Conservation (phyloP, 1,140 invertebrate species). For the Drosophila tani region DNA sequence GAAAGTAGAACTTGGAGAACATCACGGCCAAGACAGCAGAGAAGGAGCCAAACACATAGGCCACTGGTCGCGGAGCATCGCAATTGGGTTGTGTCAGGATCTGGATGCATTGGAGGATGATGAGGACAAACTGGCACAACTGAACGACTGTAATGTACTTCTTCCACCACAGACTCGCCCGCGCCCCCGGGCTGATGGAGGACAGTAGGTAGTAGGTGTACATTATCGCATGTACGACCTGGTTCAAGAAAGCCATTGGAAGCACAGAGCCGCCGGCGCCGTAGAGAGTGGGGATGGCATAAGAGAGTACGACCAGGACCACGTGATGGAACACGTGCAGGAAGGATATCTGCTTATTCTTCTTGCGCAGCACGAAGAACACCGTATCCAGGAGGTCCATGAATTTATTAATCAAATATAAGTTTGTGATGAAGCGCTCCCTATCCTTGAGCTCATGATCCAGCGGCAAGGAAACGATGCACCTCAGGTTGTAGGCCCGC, state of each 20-base stretch:
- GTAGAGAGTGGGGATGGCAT: not conserved
- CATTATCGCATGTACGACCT: conserved; percentile 29
- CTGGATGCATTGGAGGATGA: conserved; percentile 14
- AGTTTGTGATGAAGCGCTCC: conserved; percentile 37
- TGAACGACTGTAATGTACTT: conserved; percentile 42
- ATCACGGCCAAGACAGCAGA: conserved; percentile 3
- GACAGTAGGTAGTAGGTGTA: conserved; percentile 37
- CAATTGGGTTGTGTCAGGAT: conserved; percentile 13
- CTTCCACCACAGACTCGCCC: conserved; percentile 43
- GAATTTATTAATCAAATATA: conserved; percentile 54
- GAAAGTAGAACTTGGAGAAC: conserved; percentile 12
- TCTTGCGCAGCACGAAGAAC: conserved; percentile 66
- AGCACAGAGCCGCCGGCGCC: conserved; percentile 87
- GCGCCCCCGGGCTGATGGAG: conserved; percentile 11
- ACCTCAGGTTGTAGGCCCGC: conserved; percentile 19
- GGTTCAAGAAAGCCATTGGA: conserved; percentile 20
- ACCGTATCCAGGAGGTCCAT: conserved; percentile 57
- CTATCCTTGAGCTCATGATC: conserved; percentile 37
- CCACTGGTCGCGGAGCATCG: not conserved
- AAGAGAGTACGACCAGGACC: conserved; percentile 62
- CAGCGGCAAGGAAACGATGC: conserved; percentile 25
- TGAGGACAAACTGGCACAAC: conserved; percentile 26
- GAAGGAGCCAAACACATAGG: conserved; percentile 6
- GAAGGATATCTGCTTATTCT: conserved; percentile 46
- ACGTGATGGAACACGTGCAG: conserved; percentile 86